Evolutionary conservation across 1,140 invertebrate species (phyloP).

Genomic region (Trichoplusia ni): DNA sequence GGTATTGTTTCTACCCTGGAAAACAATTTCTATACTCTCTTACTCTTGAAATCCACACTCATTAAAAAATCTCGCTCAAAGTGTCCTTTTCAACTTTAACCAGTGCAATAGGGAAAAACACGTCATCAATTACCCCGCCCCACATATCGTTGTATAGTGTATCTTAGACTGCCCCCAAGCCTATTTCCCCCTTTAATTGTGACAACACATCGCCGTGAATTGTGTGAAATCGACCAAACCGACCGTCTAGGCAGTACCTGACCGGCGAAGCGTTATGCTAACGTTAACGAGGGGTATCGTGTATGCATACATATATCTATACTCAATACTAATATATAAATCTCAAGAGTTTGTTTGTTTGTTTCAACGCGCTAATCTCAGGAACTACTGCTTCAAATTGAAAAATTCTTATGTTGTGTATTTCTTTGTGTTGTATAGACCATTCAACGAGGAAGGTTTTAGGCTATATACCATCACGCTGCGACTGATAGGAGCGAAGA

Average conservation of each 20-base stretch:
- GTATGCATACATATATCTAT: not conserved
- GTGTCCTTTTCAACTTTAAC: not conserved
- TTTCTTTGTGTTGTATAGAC: no score
- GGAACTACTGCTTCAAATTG: no score
- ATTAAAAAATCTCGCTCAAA: not conserved
- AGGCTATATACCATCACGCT: no score
- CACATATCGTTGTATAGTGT: conserved; percentile 12
- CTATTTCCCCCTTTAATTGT: conserved; percentile 60
- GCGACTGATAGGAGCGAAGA: no score
- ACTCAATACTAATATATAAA: no score
- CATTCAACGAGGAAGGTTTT: no score
- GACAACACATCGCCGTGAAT: conserved; percentile 66
- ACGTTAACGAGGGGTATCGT: not conserved
- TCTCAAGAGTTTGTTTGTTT: no score
- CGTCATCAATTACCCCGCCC: not conserved
- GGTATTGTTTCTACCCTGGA: no score
- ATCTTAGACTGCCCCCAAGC: conserved; percentile 18
- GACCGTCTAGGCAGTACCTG: conserved; percentile 41
- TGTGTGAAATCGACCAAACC: conserved; percentile 70
- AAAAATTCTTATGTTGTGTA: no score
- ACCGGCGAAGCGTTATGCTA: conserved; percentile 35
- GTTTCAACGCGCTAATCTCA: no score
- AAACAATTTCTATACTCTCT: no score
- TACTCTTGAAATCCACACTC: no score
- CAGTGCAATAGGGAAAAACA: not conserved